A percentile compares a stretch with the other conserved stretches of the same genome.
These are phyloP conservation scores for Bradypodion pumilum DNA, from an alignment of 2,797 vertebrate genomes.

Conservation along the genomic window DNA sequence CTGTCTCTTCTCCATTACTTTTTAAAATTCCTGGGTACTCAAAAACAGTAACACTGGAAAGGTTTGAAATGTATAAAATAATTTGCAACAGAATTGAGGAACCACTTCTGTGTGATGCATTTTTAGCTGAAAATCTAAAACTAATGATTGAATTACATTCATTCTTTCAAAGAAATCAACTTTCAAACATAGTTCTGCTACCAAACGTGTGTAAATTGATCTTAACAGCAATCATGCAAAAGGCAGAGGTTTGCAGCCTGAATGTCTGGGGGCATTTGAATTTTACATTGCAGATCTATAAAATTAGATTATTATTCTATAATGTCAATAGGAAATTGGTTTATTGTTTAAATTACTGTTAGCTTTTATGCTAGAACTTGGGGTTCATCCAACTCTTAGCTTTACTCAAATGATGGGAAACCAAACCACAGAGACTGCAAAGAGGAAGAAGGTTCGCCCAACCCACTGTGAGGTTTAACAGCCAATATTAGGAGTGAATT, in stretches of 20 bases:
- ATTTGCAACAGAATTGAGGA: constrained; percentile 1
- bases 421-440: neutral
- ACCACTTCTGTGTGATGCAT: neutral
- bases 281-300: neutral
- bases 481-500: neutral
- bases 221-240: neutral
- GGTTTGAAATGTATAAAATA: neutral
- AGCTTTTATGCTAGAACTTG: constrained; percentile 7
- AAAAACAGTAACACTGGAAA: neutral
- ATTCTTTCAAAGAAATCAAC: neutral
- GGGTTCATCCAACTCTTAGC: constrained; percentile 6
- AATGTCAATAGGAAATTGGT: constrained; percentile 1
- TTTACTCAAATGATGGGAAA: constrained; percentile 10
- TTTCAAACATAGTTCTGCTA: neutral
- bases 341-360: constrained; percentile 10
- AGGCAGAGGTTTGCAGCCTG: neutral
- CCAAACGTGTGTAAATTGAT: neutral
- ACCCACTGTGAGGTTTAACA: neutral
- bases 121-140: neutral
- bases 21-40: neutral
- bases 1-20: neutral
- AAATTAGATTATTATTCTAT: neutral
- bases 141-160: neutral
- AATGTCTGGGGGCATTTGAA: neutral
- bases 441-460: neutral